Conservation (phyloP, 2,797 vertebrate genomes). For the Lagocephalus sceleratus region DNA sequence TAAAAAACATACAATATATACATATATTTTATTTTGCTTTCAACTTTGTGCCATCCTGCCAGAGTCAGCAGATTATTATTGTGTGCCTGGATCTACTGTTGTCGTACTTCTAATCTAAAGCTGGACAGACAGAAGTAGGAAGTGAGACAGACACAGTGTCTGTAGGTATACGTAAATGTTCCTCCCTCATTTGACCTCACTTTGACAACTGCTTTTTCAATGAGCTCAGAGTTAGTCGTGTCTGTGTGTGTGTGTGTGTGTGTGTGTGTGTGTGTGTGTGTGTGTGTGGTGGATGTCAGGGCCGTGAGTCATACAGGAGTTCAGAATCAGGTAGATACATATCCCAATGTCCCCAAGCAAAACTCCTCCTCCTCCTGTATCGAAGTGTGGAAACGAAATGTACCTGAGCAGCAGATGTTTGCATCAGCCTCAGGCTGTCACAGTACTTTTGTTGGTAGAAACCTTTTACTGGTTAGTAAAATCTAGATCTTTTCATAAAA, state of each 20-base stretch:
- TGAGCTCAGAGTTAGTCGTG: conserved; percentile 68
- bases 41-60: no score
- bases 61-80: no score
- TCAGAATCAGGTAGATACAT: conserved; percentile 65
- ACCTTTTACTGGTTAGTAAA: no score
- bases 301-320: conserved; percentile 51
- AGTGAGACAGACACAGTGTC: conserved; percentile 6
- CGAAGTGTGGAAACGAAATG: conserved; percentile 24
- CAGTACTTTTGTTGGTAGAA: background rate
- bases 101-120: background rate
- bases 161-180: background rate
- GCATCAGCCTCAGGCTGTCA: conserved; percentile 2
- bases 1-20: no score
- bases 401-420: conserved; percentile 23
- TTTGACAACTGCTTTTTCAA: conserved; percentile 64
- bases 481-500: no score
- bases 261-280: conserved; percentile 29
- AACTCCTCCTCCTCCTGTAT: conserved; percentile 17
- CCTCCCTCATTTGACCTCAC: conserved; percentile 50
- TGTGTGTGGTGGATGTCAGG: conserved; percentile 51
- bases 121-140: conserved; percentile 14
- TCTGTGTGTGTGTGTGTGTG: conserved; percentile 25
- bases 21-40: no score
- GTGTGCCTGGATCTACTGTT: no score
- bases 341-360: conserved; percentile 47